Conservation (phyloP, 2,113 vertebrate species). For the Toxotes jaculatrix region DNA sequence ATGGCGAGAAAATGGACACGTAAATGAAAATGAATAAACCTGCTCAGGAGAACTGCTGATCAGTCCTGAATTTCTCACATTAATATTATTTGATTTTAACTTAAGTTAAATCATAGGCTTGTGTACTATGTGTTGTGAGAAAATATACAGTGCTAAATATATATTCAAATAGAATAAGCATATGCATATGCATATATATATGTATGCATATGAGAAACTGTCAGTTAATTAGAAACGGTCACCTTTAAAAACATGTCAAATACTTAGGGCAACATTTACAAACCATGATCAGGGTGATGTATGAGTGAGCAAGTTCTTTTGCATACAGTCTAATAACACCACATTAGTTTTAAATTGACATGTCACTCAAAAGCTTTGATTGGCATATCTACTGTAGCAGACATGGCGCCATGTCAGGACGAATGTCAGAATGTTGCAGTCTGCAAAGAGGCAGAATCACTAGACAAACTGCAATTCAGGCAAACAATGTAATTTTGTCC, state of each 20-base stretch:
- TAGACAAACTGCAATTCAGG: not conserved
- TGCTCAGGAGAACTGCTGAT: not conserved
- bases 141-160: too few species aligned
- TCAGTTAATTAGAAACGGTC: not conserved
- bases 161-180: too few species aligned
- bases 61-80: too few species aligned
- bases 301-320: slow-evolving; percentile 21
- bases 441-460: not conserved
- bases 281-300: slow-evolving; percentile 21
- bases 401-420: slow-evolving; percentile 39
- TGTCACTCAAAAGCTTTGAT: slow-evolving; percentile 46
- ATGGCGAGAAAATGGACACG: not conserved
- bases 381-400: slow-evolving; percentile 32
- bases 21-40: slow-evolving; percentile 11
- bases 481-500: slow-evolving; percentile 1
- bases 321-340: slow-evolving; percentile 32
- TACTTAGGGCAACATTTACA: slow-evolving; percentile 5
- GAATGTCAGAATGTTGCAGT: not conserved
- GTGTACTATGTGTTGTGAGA: too few species aligned
- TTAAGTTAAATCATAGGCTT: too few species aligned
- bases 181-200: too few species aligned
- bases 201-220: too few species aligned
- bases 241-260: not conserved
- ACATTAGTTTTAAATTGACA: slow-evolving; percentile 57
- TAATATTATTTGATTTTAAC: too few species aligned